Base-by-base conservation (phyloP, 2,888 invertebrate species). In the Xylota segnis region DNA sequence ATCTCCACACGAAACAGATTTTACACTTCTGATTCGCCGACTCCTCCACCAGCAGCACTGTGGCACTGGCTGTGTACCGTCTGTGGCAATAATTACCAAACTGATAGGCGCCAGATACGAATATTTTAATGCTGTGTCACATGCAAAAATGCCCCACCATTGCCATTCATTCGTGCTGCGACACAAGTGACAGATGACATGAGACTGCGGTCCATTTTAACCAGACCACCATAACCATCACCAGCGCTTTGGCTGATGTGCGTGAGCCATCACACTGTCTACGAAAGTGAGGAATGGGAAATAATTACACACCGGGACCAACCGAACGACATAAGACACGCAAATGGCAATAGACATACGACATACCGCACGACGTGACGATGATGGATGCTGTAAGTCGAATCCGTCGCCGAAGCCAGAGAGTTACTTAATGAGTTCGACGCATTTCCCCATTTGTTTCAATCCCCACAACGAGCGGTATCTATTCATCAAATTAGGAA, bases 41-140 rank as follows among this genome's bases (percentile, higher is more conserved):
- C 37, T 37, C 34, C 45, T 23, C 45, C n/a, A 23, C 27, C 40
- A 23, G 7, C 59, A 23, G 5, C 34, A 7, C 4, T 3, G 10
- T 6, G 61, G 40, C 14, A 10, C 65, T 5, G 40, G 23, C 65
- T 5, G 40, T n/a, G n/a, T n/a, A n/a, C 23, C 40, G 56, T 47
- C 68, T 70, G 70, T 74, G 71, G 68, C 61, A 71, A 77, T 82
- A 81, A 86, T 86, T 86, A 82, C 76, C 76, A 63, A 86, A 47
- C 40, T 86, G 86, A 81, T 81, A 82, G 86, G 86, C 86, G 86
- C 81, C 86, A 82, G 76, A 86, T 72, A 77, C 16, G 68, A 71
- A 63, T 63, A 86, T 82, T 81, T 76, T 56, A 77, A 68, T 76
- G 81, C 72, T 77, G 81, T 86, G 86, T 86, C 86, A 86, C 81